These are phyloP conservation scores for Sicus ferrugineus DNA, from an alignment of 2,888 invertebrate species.

Conservation along the genomic window DNA sequence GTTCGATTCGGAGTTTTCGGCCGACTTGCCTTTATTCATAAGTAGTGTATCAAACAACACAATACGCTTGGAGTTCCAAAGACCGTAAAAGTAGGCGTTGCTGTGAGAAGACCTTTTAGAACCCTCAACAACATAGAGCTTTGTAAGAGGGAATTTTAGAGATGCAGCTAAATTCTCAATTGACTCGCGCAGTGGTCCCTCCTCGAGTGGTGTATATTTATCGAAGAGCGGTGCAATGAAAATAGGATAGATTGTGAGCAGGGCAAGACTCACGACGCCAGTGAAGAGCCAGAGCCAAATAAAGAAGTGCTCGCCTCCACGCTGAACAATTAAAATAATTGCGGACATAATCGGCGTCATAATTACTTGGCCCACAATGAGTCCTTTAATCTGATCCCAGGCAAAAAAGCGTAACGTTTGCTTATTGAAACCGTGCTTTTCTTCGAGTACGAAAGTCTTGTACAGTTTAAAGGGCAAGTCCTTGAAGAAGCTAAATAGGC, in stretches of 20 bases:
- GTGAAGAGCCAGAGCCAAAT: conserved; percentile 95
- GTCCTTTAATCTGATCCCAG: conserved; percentile 89
- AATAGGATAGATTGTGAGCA: conserved; percentile 92
- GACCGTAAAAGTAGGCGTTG: conserved; percentile 97
- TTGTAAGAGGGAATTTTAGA: conserved; percentile 89
- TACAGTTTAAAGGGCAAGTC: conserved; percentile 87
- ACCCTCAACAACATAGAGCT: conserved; percentile 95
- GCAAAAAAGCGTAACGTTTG: conserved; percentile 91
- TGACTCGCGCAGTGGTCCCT: conserved; percentile 83
- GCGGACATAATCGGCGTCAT: conserved; percentile 81
- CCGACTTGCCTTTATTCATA: conserved; percentile 72
- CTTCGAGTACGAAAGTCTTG: conserved; percentile 91
- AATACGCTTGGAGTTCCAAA: conserved; percentile 96
- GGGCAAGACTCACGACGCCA: conserved; percentile 78
- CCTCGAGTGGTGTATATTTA: conserved; percentile 94
- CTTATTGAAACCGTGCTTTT: conserved; percentile 97
- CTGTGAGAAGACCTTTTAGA: conserved; percentile 97
- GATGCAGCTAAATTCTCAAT: conserved; percentile 89
- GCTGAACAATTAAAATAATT: conserved; percentile 82
- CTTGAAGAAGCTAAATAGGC: conserved; percentile 73
- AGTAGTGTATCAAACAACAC: conserved; percentile 96
- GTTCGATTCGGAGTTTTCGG: conserved; percentile 53
- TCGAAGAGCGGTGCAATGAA: conserved; percentile 98
- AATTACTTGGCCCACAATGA: conserved; percentile 79
- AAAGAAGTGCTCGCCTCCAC: conserved; percentile 95